Base-by-base conservation (phyloP, 2,888 invertebrate genomes). In the Leptogaster cylindrica region DNA sequence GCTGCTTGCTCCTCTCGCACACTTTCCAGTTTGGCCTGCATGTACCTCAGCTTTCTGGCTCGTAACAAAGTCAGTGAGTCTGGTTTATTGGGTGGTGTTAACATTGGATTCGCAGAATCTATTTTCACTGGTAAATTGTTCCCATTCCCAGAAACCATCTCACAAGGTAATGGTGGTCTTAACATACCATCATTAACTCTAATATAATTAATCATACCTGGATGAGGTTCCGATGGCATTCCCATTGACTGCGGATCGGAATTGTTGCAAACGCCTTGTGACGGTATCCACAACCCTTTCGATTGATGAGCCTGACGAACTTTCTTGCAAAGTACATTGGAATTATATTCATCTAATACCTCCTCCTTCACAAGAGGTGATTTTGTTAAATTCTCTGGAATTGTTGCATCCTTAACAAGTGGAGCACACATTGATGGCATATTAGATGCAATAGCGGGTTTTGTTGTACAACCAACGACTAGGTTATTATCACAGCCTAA, bases 41-140 rank as follows among this genome's bases (percentile, higher is more conserved):
- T 74, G 77, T 83, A 75, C 81, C 83, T 73, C 79, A 83, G 76
- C 78, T 84, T 75, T 65, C 77, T 76, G 78, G 82, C 76, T 77
- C 85, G 81, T 80, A 84, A 77, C 82, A 83, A 74, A 81, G 82
- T 78, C 82, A 84, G 79, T 76, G 79, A 83, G 72, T 83, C 79
- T 73, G 82, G 83, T 75, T 84, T 82, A 66, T 75, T 75, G 5
- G 69, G 39, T 41, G 70, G 68, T 46, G 18, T 46, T 12, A n/a
- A n/a, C 48, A 61, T 28, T 10, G 20, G 36, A 39, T n/a, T 16
- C n/a, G 46, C 28, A 28, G 46, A 23, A 28, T 64, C 68, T 28
- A 25, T 5, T 14, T 46, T 74, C 73, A 72, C 71, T 75, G 74
- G 18, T 16, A 36, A 18, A 33, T 33, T 33, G 23, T n/a, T 16